Conservation (phyloP, 2,113 vertebrate species). For the Neomonachus schauinslandi region DNA sequence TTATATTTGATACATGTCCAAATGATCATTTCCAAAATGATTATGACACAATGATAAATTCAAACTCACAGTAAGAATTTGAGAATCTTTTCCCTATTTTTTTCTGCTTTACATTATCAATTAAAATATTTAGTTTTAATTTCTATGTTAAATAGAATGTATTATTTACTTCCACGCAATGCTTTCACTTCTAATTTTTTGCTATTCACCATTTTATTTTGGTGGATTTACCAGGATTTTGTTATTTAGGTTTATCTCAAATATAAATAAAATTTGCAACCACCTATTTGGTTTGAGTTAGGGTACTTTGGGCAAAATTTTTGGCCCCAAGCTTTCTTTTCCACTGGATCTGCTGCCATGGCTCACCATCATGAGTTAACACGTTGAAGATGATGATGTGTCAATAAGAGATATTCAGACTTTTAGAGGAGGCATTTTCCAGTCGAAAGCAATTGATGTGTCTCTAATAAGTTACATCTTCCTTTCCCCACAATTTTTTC, state of each 20-base stretch:
- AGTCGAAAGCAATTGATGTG: not conserved
- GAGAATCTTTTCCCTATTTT: not conserved
- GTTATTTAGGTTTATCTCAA: not conserved
- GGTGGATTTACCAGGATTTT: not conserved
- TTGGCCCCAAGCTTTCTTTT: not conserved
- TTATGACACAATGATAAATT: not conserved
- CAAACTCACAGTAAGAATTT: not conserved
- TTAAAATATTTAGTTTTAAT: not conserved
- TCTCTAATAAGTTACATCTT: not conserved
- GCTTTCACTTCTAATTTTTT: not conserved
- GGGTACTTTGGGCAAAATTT: not conserved
- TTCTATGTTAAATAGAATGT: not conserved
- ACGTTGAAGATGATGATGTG: not conserved
- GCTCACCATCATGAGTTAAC: not conserved
- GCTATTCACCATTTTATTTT: not conserved
- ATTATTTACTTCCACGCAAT: not conserved
- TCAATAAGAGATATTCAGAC: not conserved
- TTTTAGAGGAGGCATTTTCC: not conserved
- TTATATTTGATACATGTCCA: not conserved
- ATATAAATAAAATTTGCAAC: not conserved
- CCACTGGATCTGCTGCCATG: not conserved
- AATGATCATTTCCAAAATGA: not conserved
- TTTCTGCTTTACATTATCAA: not conserved
- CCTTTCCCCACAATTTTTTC: not conserved
- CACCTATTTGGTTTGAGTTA: not conserved